These are phyloP conservation scores for Pelagia noctiluca DNA, from an alignment of 30 jellyfish, hydroid and myxozoan genomes.

Conservation along the genomic window DNA sequence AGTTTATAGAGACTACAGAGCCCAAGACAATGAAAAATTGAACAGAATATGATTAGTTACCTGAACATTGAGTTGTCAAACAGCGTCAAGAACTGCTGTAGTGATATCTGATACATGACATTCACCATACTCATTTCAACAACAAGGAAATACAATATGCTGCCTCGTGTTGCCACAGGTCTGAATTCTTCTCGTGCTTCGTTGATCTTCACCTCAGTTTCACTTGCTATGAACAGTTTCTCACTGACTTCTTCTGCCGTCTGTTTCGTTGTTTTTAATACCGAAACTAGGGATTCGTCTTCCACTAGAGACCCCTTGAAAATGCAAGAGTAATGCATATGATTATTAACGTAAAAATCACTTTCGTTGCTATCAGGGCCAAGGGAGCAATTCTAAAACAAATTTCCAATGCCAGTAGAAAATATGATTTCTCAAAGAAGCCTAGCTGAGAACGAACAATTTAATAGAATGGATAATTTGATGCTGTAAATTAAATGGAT, in stretches of 20 bases:
- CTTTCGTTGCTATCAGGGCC: too few relatives aligned
- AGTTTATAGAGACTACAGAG: too few relatives aligned
- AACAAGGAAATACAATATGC: slow-evolving; percentile 87
- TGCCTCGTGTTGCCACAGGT: slow-evolving; percentile 97
- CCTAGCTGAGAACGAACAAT: too few relatives aligned
- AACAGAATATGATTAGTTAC: too few relatives aligned
- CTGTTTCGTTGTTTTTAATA: slow-evolving; percentile 84
- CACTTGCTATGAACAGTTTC: slow-evolving; percentile 89
- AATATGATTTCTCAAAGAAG: too few relatives aligned
- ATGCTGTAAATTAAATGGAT: too few relatives aligned
- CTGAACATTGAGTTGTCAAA: slow-evolving; percentile 92
- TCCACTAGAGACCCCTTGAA: slow-evolving; percentile 98
- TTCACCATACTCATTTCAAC: slow-evolving; percentile 99
- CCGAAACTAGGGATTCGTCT: slow-evolving; percentile 93
- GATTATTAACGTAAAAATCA: too few relatives aligned
- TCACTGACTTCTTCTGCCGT: slow-evolving; percentile 98
- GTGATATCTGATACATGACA: slow-evolving; percentile 92
- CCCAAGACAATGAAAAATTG: too few relatives aligned
- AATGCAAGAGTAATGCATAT: too few relatives aligned
- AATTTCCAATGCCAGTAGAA: too few relatives aligned
- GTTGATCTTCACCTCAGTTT: slow-evolving; percentile 90
- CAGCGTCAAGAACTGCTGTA: slow-evolving; percentile 87
- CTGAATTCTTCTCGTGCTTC: slow-evolving; percentile 96
- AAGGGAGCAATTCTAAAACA: too few relatives aligned
- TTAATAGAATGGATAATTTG: too few relatives aligned